Base-by-base conservation (phyloP, 2,888 invertebrate species). In the Cantharis rustica region DNA sequence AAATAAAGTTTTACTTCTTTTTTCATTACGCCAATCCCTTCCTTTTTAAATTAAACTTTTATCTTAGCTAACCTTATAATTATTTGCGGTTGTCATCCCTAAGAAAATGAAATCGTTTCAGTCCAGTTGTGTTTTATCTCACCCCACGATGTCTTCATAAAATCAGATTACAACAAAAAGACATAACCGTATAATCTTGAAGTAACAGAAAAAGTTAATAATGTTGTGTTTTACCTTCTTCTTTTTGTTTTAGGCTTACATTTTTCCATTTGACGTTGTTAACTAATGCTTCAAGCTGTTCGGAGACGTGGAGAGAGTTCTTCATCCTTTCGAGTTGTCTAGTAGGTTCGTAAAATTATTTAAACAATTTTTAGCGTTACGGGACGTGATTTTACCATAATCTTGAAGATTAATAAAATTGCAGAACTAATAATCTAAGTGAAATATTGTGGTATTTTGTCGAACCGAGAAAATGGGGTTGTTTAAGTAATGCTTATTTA, bases 201-300 rank as follows among this genome's bases (percentile, higher is more conserved):
- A 68, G 74, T 74, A 66, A 47, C 47, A 47, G 47, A 77, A 74
- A 75, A 71, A 75, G 75, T 77, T 77, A 75, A 75, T 77, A 75
- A 75, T 66, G 17, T 20, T 66, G 17, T 66, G 64, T 66, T 66
- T 66, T 74, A 61, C 62, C 75, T 17, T 75, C 77, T 69, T 82
- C 47, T 47, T 84, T 86, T 86, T 85, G 83, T 90, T 89, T 66
- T 89, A 91, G 91, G 91, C 90, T 89, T 87, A 86, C 80, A 87
- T 89, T 89, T 87, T 87, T 85, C 84, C 86, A 84, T 81, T 79
- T 83, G 85, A 84, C 83, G 86, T 89, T 89, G 88, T 85, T 89
- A 90, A 86, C 90, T 90, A 91, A 91, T 91, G 91, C 91, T 87
- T 90, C 91, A 91, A 91, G 90, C 91, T 91, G 91, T 91, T 91